phyloP scores from a whole-genome alignment of 2,888 invertebrate species.

The Pachymerium ferrugineum region DNA sequence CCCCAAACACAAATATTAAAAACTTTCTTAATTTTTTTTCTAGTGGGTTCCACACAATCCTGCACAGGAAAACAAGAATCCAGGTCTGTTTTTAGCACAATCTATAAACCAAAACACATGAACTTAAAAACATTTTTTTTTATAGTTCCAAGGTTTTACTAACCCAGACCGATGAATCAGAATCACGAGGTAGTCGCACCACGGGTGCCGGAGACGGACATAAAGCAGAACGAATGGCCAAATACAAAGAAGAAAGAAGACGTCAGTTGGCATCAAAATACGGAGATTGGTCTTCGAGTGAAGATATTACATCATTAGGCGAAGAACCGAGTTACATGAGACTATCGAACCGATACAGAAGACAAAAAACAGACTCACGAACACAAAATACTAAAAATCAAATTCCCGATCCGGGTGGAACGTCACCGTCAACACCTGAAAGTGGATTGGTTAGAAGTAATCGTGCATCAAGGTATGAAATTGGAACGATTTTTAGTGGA shows the following conservation, averaged over 20 bases:
- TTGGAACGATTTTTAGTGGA: background rate
- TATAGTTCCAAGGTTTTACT: background rate
- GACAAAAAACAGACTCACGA: background rate
- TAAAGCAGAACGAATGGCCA: slow-evolving; percentile 58
- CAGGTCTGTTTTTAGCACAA: slow-evolving; percentile 5
- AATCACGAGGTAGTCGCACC: background rate
- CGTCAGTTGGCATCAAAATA: slow-evolving; percentile 60
- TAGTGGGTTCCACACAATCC: background rate
- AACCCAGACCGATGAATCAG: background rate
- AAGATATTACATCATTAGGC: slow-evolving; percentile 40
- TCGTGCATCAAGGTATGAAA: slow-evolving; percentile 34
- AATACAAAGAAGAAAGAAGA: slow-evolving; percentile 67
- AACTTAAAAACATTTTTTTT: no score
- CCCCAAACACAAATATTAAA: no score
- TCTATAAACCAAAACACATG: background rate
- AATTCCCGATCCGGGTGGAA: slow-evolving; percentile 29
- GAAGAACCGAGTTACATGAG: slow-evolving; percentile 36
- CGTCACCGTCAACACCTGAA: background rate
- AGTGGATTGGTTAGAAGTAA: slow-evolving; percentile 31
- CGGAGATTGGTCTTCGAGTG: slow-evolving; percentile 46
- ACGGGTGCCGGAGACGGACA: slow-evolving; percentile 47
- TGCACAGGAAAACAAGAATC: background rate
- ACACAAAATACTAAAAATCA: background rate
- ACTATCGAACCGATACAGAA: slow-evolving; percentile 32
- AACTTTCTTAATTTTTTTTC: no score